Evolutionary conservation across 2,113 vertebrate genomes (phyloP).

Genomic region (Dolichotis patagonum): DNA sequence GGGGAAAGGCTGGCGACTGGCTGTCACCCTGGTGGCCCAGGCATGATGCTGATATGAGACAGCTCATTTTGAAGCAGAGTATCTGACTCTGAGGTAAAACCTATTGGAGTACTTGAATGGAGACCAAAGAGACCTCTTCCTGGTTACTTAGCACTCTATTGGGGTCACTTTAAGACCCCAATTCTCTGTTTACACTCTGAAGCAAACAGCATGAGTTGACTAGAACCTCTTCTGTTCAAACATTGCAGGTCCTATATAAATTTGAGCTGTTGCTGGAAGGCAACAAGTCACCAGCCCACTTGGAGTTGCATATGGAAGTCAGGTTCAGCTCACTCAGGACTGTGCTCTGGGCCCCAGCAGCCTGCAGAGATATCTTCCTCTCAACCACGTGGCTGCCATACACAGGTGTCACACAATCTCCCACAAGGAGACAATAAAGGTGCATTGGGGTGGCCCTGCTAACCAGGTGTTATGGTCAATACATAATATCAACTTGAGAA

Average conservation of each 20-base stretch:
- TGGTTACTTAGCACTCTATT: neutral
- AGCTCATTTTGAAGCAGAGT: too few species aligned
- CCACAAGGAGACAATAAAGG: neutral
- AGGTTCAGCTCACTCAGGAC: neutral
- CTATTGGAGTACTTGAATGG: neutral
- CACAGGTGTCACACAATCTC: neutral
- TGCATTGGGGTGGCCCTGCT: fast-evolving
- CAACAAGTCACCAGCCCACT: neutral
- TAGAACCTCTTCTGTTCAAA: neutral
- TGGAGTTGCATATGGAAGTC: neutral
- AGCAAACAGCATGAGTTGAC: neutral
- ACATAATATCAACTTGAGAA: too few species aligned
- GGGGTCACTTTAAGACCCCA: neutral
- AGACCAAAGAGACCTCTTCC: neutral
- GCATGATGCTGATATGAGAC: too few species aligned
- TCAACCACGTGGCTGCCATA: fast-evolving
- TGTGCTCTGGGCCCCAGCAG: too few species aligned
- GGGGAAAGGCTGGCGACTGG: too few species aligned
- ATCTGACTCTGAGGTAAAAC: neutral
- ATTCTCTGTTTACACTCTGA: neutral
- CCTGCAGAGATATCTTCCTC: fast-evolving
- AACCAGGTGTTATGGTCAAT: too few species aligned
- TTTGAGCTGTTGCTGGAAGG: too few species aligned
- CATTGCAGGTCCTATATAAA: neutral
- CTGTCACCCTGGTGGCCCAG: too few species aligned